phyloP scores from a whole-genome alignment of 2,113 vertebrate genomes.

The Ornithorhynchus anatinus region DNA sequence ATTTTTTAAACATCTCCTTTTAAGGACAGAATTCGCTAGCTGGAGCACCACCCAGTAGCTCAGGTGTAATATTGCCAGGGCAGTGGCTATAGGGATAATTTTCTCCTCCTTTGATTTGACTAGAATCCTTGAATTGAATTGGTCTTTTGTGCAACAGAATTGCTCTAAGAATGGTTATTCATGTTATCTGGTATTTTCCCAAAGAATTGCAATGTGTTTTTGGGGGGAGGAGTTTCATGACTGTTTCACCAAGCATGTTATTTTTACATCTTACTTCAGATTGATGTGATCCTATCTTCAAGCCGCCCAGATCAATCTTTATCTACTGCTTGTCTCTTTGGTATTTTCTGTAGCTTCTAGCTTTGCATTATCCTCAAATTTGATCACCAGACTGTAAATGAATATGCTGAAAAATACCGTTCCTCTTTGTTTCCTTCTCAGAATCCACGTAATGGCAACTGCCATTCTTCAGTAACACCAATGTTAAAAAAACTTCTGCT shows the following conservation, averaged over 20 bases:
- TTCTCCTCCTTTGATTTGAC: background rate
- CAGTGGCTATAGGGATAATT: background rate
- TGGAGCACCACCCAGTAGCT: background rate
- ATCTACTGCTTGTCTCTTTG: background rate
- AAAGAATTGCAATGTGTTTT: background rate
- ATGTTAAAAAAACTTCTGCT: background rate
- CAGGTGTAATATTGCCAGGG: background rate
- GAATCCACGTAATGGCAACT: background rate
- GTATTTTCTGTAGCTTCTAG: background rate
- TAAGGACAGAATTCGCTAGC: too few relatives aligned
- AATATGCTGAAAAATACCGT: background rate
- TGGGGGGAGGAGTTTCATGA: background rate
- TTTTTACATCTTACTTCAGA: constrained; percentile 8
- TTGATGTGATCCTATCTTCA: background rate
- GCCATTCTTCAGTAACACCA: background rate
- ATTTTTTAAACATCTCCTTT: too few relatives aligned
- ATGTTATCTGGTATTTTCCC: background rate
- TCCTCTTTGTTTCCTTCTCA: background rate
- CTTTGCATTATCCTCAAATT: background rate
- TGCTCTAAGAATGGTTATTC: background rate
- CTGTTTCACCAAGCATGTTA: background rate
- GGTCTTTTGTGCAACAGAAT: background rate
- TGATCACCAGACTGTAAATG: background rate
- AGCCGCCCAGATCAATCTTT: background rate
- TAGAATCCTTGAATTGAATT: background rate